Evolutionary conservation across 2,113 vertebrate species (phyloP), one percentile per base, ranked within the genome.

Genomic region (Lophochroa leadbeateri): DNA sequence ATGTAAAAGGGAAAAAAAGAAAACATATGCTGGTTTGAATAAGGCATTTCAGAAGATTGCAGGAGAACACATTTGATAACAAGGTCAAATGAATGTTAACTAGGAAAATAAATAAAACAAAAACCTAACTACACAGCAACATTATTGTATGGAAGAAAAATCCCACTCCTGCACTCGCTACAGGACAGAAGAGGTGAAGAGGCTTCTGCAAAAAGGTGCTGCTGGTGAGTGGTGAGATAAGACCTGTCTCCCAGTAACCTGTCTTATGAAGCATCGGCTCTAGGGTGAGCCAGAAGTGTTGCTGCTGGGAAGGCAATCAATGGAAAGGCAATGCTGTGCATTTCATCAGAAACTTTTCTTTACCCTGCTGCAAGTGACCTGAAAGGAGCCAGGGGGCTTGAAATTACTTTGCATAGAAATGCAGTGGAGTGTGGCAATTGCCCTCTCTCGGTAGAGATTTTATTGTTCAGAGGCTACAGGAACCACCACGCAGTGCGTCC

Each of bases 1-100:
- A 85, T 94, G 24, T 85, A 95, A 97, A 97, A 89, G 91, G 96
- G 97, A 97, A 92, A 58, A 90, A 69, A 81, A 64, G 21, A 53
- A 77, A 91, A 65, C 46, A 23, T 11, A 58, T 13, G 80, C n/a
- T 88, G 91, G 94, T 97, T 96, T 96, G 83, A 93, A 81, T 76
- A 84, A 90, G 92, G 65, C 49, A 69, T 89, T 85, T 96, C 88
- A 58, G 78, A 78, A 80, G 58, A 57, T 76, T n/a, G 72, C 93
- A 95, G 94, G 94, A 95, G 61, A 93, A 85, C 63, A 87, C 67
- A 72, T 82, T 86, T 82, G 87, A 80, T 91, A 93, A 80, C 31
- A 39, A 58, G 82, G 82, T 96, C 78, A 91, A 93, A 44, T 58
- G 64, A 88, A 86, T 47, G 4, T 46, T 86, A 87, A 80, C 50